Evolutionary conservation across 2,888 invertebrate genomes (phyloP).

Genomic region (Micropterix aruncella): DNA sequence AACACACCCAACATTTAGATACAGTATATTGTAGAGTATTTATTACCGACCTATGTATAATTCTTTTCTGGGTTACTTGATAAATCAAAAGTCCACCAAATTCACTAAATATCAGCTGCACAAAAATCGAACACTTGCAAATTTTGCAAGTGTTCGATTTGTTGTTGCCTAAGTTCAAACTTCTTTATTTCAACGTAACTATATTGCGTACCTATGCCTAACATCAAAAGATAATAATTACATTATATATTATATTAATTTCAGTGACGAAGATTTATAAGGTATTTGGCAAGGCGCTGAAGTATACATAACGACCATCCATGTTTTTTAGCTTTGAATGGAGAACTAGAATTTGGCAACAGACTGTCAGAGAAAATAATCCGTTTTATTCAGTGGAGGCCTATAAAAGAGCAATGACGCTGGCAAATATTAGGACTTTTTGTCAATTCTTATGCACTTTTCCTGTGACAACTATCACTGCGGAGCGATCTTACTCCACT

Average conservation of each 20-base stretch:
- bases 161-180: not conserved
- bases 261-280: no score
- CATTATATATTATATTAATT: no score
- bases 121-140: not conserved
- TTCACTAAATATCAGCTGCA: no score
- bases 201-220: no score
- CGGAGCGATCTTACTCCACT: not conserved
- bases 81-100: no score
- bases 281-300: no score
- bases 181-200: no score
- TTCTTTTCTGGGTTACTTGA: no score
- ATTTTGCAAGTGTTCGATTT: not conserved
- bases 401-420: not conserved
- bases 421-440: not conserved
- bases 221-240: no score
- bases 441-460: not conserved
- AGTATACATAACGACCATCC: not conserved
- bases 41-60: no score
- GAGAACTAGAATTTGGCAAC: not conserved
- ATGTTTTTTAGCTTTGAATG: not conserved
- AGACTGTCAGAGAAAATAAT: not conserved
- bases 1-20: not conserved
- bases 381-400: not conserved
- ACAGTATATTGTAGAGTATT: not conserved
- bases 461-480: not conserved